Evolutionary conservation across 2,888 invertebrate species (phyloP).

Genomic region (Oscheius myriophilus): DNA sequence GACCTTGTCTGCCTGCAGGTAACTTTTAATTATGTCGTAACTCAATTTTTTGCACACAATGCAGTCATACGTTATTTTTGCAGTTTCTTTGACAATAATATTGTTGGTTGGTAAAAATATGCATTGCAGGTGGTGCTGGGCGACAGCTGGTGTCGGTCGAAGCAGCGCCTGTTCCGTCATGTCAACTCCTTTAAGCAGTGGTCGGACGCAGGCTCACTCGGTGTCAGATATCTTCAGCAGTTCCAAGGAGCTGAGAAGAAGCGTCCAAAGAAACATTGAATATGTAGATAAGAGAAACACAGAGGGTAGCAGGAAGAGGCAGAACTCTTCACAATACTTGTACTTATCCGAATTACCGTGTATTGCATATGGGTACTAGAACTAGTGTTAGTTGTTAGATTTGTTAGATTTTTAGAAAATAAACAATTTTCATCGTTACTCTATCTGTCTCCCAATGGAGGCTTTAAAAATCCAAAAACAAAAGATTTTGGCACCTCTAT

Average conservation of each 20-base stretch:
- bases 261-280: constrained; percentile 15
- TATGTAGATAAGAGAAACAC: neutral
- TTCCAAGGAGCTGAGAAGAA: constrained; percentile 43
- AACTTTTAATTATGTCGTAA: neutral
- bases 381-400: constrained; percentile 16
- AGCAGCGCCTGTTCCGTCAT: constrained; percentile 61
- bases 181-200: constrained; percentile 63
- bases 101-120: neutral
- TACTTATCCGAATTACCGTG: constrained; percentile 21
- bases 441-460: too few relatives aligned
- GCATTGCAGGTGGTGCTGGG: constrained; percentile 36
- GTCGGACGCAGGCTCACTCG: constrained; percentile 59
- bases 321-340: constrained; percentile 8
- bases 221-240: constrained; percentile 62
- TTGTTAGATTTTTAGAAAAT: constrained; percentile 13
- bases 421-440: constrained; percentile 7
- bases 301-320: constrained; percentile 15
- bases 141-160: constrained; percentile 54
- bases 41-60: too few relatives aligned
- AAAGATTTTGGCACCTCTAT: too few relatives aligned
- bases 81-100: neutral
- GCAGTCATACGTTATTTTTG: too few relatives aligned
- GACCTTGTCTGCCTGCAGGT: constrained; percentile 57
- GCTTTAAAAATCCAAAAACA: too few relatives aligned
- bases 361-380: constrained; percentile 27